Evolutionary conservation across 2,888 invertebrate species (phyloP).

Genomic region (Tribolium freemani): DNA sequence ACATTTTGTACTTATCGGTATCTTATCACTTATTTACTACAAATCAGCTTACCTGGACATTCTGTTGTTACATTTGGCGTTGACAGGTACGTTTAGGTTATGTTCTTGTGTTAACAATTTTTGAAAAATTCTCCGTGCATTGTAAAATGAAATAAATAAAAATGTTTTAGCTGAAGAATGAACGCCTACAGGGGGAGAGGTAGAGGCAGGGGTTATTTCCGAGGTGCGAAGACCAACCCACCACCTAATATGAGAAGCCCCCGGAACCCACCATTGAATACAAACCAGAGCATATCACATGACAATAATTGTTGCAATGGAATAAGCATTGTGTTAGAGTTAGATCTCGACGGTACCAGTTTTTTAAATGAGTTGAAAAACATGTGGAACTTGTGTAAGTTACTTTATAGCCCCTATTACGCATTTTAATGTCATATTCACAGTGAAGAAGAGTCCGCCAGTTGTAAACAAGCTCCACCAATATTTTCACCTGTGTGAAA

Average conservation of each 20-base stretch:
- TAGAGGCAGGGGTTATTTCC: constrained; percentile 49
- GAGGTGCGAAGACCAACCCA: constrained; percentile 34
- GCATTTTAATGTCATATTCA: too few species aligned
- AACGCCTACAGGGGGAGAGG: constrained; percentile 50
- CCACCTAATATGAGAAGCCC: constrained; percentile 5
- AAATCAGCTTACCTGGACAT: too few species aligned
- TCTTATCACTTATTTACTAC: too few species aligned
- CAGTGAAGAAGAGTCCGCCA: constrained; percentile 65
- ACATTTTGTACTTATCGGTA: too few species aligned
- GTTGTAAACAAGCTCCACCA: constrained; percentile 63
- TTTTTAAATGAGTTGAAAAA: constrained; percentile 69
- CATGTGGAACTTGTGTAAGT: constrained; percentile 60
- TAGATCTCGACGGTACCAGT: constrained; percentile 65
- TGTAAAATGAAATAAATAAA: not conserved
- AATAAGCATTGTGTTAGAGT: constrained; percentile 65
- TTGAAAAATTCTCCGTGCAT: constrained; percentile 14
- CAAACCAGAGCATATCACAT: constrained; percentile 54
- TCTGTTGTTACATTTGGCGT: too few species aligned
- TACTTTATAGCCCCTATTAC: not conserved
- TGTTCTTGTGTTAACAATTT: constrained; percentile 24
- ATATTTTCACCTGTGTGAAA: constrained; percentile 65
- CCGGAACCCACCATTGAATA: constrained; percentile 1
- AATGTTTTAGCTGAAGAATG: constrained; percentile 9
- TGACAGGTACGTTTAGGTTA: constrained; percentile 27
- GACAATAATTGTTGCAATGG: constrained; percentile 64